phyloP scores from a whole-genome alignment of 2,113 vertebrate species.

The Nothocercus julius region DNA sequence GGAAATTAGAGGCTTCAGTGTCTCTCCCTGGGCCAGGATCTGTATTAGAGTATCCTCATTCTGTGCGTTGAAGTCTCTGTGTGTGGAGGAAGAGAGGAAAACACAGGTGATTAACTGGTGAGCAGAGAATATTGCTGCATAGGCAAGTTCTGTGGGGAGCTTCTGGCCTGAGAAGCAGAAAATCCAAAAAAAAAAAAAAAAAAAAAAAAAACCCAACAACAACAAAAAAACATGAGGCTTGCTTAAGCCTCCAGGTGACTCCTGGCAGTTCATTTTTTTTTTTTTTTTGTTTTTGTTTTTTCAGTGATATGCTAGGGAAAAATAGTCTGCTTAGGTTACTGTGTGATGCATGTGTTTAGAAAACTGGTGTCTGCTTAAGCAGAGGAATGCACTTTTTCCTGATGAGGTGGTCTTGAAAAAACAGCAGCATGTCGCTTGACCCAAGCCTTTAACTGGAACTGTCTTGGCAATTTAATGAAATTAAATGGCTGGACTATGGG shows the following conservation, averaged over 20 bases:
- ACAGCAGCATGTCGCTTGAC: slow-evolving; percentile 2
- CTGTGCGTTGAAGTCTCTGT: not conserved
- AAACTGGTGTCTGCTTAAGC: not conserved
- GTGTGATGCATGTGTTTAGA: slow-evolving; percentile 4
- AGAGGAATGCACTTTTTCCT: not conserved
- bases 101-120: not conserved
- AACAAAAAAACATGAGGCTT: not conserved
- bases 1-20: rapidly evolving
- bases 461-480: slow-evolving; percentile 54
- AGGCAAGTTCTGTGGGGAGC: not conserved
- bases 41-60: rapidly evolving
- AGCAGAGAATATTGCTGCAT: not conserved
- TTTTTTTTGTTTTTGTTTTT: too few species aligned
- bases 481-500: slow-evolving; percentile 45
- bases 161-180: slow-evolving; percentile 22
- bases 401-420: not conserved
- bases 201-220: too few species aligned
- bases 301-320: not conserved
- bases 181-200: not conserved
- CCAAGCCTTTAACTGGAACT: slow-evolving; percentile 48
- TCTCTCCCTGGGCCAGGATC: not conserved
- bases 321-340: not conserved
- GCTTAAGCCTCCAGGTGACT: not conserved
- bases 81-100: not conserved
- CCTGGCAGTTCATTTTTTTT: not conserved